A percentile compares a stretch with the other conserved stretches of the same genome.
Evolutionary conservation across 2,797 vertebrate genomes (phyloP).

Genomic region (Brachymystax lenok): DNA sequence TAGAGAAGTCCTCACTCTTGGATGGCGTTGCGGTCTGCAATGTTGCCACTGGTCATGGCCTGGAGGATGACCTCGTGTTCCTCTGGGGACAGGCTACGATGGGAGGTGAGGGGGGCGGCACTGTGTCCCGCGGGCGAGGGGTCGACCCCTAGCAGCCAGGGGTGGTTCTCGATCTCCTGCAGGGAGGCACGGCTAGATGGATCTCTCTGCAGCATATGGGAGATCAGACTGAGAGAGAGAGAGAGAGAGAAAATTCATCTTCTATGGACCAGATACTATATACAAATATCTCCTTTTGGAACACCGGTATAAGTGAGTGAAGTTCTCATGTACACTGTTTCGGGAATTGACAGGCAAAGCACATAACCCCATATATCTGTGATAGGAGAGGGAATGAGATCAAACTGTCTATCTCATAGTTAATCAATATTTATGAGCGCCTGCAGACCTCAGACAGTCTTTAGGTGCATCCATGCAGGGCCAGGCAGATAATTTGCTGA

Average conservation of each 20-base stretch:
- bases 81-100: constrained; percentile 69
- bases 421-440: constrained; percentile 50
- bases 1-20: constrained; percentile 75
- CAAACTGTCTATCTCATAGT: constrained; percentile 49
- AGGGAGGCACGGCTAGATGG: constrained; percentile 79
- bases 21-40: constrained; percentile 69
- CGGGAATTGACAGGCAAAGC: constrained; percentile 21
- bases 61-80: constrained; percentile 76
- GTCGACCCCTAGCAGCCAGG: constrained; percentile 84
- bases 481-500: background rate
- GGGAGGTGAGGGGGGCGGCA: constrained; percentile 76
- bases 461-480: background rate
- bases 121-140: constrained; percentile 77
- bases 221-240: constrained; percentile 77
- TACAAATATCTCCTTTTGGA: constrained; percentile 26
- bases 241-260: background rate
- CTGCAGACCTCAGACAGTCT: constrained; percentile 27
- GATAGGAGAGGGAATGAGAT: constrained; percentile 21
- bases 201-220: constrained; percentile 87
- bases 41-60: constrained; percentile 73
- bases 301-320: constrained; percentile 22
- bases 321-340: constrained; percentile 31
- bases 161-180: constrained; percentile 80
- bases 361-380: constrained; percentile 31
- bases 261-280: constrained; percentile 10